phyloP scores from a whole-genome alignment of 2,113 vertebrate genomes.

The Eolophus roseicapilla region DNA sequence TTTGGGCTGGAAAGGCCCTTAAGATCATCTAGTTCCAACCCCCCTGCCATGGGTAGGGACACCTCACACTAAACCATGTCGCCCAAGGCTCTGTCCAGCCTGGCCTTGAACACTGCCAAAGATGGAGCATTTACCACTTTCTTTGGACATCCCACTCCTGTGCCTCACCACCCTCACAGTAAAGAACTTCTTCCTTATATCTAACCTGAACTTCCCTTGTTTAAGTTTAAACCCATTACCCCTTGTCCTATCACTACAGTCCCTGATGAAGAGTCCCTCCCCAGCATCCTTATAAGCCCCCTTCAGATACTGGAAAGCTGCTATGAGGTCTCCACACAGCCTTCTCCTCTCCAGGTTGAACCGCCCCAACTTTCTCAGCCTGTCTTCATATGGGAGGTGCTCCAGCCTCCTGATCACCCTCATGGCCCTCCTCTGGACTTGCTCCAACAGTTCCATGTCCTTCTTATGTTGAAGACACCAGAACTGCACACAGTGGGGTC shows the following conservation, averaged over 20 bases:
- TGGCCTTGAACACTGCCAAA: background rate
- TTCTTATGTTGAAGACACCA: no score
- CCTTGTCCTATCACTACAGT: background rate
- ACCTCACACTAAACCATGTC: background rate
- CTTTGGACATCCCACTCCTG: background rate
- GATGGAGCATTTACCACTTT: background rate
- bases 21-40: background rate
- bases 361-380: no score
- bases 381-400: no score
- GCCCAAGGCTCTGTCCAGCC: background rate
- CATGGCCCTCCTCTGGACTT: no score
- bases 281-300: background rate
- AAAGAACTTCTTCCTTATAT: background rate
- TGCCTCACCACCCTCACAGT: background rate
- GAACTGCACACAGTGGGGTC: no score
- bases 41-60: background rate
- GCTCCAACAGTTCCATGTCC: no score
- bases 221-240: background rate
- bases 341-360: no score
- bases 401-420: no score
- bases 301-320: no score
- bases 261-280: background rate
- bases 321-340: no score
- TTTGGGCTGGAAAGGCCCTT: background rate
- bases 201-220: background rate